phyloP scores from a whole-genome alignment of 2,888 invertebrate species.

The Cepaea hortensis region DNA sequence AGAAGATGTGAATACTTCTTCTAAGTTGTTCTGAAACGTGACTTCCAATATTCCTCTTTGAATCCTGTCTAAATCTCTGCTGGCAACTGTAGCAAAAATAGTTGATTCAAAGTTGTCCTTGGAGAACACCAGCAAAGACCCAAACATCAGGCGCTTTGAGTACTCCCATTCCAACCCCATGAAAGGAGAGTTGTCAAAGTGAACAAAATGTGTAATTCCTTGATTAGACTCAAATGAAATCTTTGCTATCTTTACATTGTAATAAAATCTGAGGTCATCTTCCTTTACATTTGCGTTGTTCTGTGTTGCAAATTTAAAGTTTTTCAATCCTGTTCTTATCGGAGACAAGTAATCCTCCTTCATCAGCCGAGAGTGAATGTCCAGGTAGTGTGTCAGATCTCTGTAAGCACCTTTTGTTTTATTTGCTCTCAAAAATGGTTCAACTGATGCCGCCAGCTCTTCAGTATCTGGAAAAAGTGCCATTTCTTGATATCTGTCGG shows the following conservation, averaged over 20 bases:
- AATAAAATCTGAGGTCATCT: slow-evolving; percentile 57
- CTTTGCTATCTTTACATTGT: slow-evolving; percentile 64
- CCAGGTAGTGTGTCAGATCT: slow-evolving; percentile 74
- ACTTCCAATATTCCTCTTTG: slow-evolving; percentile 64
- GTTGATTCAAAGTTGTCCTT: slow-evolving; percentile 83
- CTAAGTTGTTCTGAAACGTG: slow-evolving; percentile 56
- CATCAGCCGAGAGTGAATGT: slow-evolving; percentile 49
- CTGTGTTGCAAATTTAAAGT: slow-evolving; percentile 24
- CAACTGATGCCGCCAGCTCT: slow-evolving; percentile 24
- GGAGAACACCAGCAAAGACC: slow-evolving; percentile 85
- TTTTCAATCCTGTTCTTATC: slow-evolving; percentile 40
- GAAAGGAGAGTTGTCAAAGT: slow-evolving; percentile 58
- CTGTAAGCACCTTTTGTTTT: slow-evolving; percentile 80
- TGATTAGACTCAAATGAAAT: slow-evolving; percentile 57
- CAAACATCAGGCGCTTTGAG: slow-evolving; percentile 83
- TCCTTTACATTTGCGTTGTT: slow-evolving; percentile 8
- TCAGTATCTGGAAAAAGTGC: slow-evolving; percentile 47
- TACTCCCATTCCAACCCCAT: slow-evolving; percentile 75
- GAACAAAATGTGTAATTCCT: slow-evolving; percentile 63
- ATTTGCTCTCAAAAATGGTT: slow-evolving; percentile 49
- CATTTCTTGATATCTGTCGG: slow-evolving; percentile 41
- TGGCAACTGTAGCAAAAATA: slow-evolving; percentile 81
- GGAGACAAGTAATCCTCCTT: slow-evolving; percentile 51
- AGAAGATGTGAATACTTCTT: slow-evolving; percentile 49
- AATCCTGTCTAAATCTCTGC: slow-evolving; percentile 62